Evolutionary conservation across 2,797 vertebrate species (phyloP), one percentile per base, ranked within the genome.

Genomic region (Lepilemur ruficaudatus): DNA sequence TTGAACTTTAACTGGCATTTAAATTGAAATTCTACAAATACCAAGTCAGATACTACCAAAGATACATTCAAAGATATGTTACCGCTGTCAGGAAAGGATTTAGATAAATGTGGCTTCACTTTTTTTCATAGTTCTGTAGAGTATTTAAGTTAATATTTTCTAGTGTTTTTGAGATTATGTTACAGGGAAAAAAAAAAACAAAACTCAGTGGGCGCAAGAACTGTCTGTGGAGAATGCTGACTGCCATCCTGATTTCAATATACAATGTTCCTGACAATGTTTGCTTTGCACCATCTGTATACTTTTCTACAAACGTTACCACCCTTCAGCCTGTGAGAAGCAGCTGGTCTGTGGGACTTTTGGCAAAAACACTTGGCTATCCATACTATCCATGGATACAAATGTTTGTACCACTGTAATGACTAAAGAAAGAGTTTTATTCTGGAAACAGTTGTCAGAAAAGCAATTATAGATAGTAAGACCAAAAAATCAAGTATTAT

Each of bases 1-100:
- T 22, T 96, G 23, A 94, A 61, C 12, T 97, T 91, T 6, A 94
- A 65, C 55, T 93, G 81, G 0, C 20, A 95, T 97, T 95, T 84
- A 94, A 90, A 59, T 89, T 43, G 23, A 96, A 94, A 90, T 76
- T 81, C 48, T 55, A 76, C 59, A 92, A 89, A 61, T 76, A 91
- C 28, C 35, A 96, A 89, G 12, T 86, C 73, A 83, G 30, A 75
- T 17, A 57, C 3, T 83, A 76, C 12, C 32, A 83, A 67, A 79
- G 14, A 5, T 85, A 30, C 22, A 61, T 97, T 92, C 57, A 85
- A 70, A 52, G 35, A 61, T 46, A 4, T n/a, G 22, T n/a, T 85
- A 81, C n/a, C 8, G 30, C 7, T 67, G 8, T 84, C 59, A 89
- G 30, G 38, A 63, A 91, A 67, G 10, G 5, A 23, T 73, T 65